phyloP scores from a whole-genome alignment of 2,888 invertebrate species.

The Lithophane ornitopus region DNA sequence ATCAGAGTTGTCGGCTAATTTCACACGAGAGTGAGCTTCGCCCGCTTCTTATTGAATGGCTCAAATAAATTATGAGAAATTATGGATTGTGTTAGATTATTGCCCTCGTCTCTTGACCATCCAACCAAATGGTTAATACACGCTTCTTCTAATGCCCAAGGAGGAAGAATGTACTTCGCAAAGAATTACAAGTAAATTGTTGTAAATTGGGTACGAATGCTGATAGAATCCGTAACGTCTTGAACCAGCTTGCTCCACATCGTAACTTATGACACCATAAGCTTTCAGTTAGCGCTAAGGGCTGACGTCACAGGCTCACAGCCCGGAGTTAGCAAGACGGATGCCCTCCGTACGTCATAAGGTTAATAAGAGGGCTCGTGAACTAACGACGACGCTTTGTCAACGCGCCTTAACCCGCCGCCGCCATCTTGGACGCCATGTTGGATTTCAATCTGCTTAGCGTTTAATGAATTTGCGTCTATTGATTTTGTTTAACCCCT shows the following conservation, averaged over 20 bases:
- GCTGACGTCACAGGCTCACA: constrained; percentile 77
- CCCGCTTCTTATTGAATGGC: constrained; percentile 67
- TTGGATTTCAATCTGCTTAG: constrained; percentile 90
- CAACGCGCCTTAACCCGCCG: constrained; percentile 88
- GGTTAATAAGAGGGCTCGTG: constrained; percentile 91
- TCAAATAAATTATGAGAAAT: not conserved
- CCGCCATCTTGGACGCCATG: constrained; percentile 88
- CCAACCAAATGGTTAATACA: not conserved
- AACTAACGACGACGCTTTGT: constrained; percentile 91
- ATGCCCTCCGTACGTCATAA: constrained; percentile 90
- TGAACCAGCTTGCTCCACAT: constrained; percentile 36
- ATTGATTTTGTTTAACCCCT: constrained; percentile 91
- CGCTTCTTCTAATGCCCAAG: not conserved
- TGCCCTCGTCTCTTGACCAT: not conserved
- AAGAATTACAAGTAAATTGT: not conserved
- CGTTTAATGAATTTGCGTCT: constrained; percentile 90
- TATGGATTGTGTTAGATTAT: not conserved
- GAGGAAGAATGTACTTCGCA: not conserved
- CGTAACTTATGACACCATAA: constrained; percentile 62
- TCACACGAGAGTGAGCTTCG: constrained; percentile 82
- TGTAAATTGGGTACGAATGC: not conserved
- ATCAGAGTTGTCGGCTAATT: constrained; percentile 80
- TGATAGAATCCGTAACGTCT: constrained; percentile 18
- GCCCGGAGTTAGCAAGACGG: constrained; percentile 81
- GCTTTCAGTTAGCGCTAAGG: constrained; percentile 66